Evolutionary conservation across 2,113 vertebrate species (phyloP), one percentile per base, ranked within the genome.

Genomic region (Patagioenas fasciata): DNA sequence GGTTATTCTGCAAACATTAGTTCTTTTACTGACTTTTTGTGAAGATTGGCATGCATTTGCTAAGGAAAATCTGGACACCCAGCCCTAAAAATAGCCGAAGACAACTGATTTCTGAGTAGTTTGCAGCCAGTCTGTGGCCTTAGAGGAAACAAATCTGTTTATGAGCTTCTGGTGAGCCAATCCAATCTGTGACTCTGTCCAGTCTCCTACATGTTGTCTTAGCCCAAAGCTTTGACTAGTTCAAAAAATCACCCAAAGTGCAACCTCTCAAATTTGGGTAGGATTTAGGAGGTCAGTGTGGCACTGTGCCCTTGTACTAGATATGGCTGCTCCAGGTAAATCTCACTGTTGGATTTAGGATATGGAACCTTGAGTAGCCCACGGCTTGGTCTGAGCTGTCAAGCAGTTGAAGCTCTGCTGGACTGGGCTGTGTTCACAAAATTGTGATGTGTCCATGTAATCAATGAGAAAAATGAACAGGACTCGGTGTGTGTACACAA

Each of bases 81-180:
- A 54, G 62, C 93, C 91, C 94, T 95, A 96, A 97, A 96, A 97
- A 97, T 95, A 95, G 78, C 73, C 8, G 3, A 81, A 91, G 91
- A 95, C 91, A 91, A 97, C 84, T 92, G 84, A 57, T 66, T 94
- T 92, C 86, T 89, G 80, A 74, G 93, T 85, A 93, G 80, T 86
- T 91, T 93, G 77, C 93, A 94, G 86, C 91, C 84, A 95, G 94
- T 91, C 91, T 96, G 95, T 95, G 96, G 91, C 95, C 89, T 94
- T 87, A 60, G n/a, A 93, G 66, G 84, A 97, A 97, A 97, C 93
- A 97, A 97, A 96, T 95, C 93, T 94, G 93, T 94, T 96, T 4
- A 0, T 72, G 91, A 93, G 89, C 84, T 95, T 91, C 89, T 96
- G 61, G 80, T 85, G 32, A 97, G 73, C 70, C 40, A 47, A 67